A percentile compares a stretch with the other conserved stretches of the same genome.
Conservation (phyloP, 2,888 invertebrate species). For the Xylota segnis region DNA sequence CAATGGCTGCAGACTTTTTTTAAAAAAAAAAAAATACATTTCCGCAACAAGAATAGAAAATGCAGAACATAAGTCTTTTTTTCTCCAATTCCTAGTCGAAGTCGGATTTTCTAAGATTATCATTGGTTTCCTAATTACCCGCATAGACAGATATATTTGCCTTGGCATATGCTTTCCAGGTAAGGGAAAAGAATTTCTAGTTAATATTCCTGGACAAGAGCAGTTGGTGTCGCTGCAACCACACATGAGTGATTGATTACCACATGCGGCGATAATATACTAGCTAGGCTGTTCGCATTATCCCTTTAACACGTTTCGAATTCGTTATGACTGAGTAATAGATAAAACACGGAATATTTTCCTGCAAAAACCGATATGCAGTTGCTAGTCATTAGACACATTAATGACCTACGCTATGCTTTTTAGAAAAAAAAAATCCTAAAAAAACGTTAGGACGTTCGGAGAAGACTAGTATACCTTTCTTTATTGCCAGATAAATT, state of each 20-base stretch:
- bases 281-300: conserved; percentile 35
- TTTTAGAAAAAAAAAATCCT: neutral
- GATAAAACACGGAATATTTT: conserved; percentile 24
- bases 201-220: conserved; percentile 21
- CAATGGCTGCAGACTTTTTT: conserved; percentile 5
- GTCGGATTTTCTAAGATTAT: conserved; percentile 46
- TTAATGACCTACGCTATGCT: conserved; percentile 7
- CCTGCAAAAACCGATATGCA: conserved; percentile 5
- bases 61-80: conserved; percentile 12
- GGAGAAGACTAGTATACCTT: conserved; percentile 1
- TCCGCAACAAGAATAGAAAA: conserved; percentile 28
- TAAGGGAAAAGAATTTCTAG: conserved; percentile 14
- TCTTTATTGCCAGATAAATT: too few species aligned
- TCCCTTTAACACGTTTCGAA: conserved; percentile 31
- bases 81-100: conserved; percentile 20
- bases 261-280: conserved; percentile 36
- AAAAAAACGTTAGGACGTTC: neutral
- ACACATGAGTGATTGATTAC: conserved; percentile 71
- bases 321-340: conserved; percentile 36
- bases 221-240: conserved; percentile 29
- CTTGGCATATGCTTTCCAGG: conserved; percentile 33
- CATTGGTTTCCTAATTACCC: conserved; percentile 53
- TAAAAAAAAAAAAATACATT: conserved; percentile 10
- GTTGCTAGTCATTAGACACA: conserved; percentile 45
- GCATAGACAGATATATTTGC: conserved; percentile 4